Evolutionary conservation across 2,113 vertebrate species (phyloP), one percentile per base, ranked within the genome.

Genomic region (Petroica traversi): DNA sequence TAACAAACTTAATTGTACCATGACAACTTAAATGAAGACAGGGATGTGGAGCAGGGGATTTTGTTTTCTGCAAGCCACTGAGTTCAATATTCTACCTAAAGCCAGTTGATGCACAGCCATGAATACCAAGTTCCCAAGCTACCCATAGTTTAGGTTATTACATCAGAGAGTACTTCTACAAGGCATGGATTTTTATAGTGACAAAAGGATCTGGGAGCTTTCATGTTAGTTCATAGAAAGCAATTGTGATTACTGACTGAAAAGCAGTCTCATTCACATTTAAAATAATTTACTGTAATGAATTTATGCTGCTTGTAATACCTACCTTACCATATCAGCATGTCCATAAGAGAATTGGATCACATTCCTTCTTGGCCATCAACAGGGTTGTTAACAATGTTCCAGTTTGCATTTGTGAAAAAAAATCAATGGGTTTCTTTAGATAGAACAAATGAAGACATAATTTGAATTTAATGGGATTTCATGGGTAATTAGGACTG

Each of bases 341-440:
- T 26, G 36, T 46, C 41, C 0, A 0, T 43, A 68, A 51, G 29
- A 46, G 29, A 76, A 48, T n/a, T 63, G 58, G 34, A 77, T 85
- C 8, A 0, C 4, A 3, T 91, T 61, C 31, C 40, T 55, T 72
- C 71, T 66, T 88, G 68, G 0, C 0, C 43, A 79, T 78, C 81
- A 88, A n/a, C 45, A 58, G 64, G 46, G 38, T 91, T 87, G 46
- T 69, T 93, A 88, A 38, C 34, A 77, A n/a, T 58, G 34, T 66
- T 93, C 61, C 82, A 66, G 29, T 74, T 86, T 55, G 38, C 36
- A 61, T 88, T 92, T 92, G 63, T 83, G 59, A 66, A 91, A 89
- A 89, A 89, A 95, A 93, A 88, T 55, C 51, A 67, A 71, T 80
- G 15, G 22, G 22, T 77, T 92, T 93, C 55, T 95, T 83, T 77